Conservation (phyloP, 1,140 invertebrate genomes). For the Steinernema khuongi region DNA sequence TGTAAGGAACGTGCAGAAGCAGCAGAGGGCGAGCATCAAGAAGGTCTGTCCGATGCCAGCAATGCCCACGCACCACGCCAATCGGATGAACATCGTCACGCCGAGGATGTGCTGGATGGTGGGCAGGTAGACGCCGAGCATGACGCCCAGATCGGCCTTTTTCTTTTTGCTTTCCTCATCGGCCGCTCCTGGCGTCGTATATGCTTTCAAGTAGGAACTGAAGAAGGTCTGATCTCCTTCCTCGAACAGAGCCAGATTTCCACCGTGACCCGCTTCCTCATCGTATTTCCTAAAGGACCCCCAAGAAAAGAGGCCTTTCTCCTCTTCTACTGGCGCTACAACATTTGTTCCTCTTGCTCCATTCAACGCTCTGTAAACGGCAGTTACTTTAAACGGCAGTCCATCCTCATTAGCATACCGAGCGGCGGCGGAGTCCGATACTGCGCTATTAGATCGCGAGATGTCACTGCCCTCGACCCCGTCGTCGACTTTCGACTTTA, state of each 20-base stretch:
- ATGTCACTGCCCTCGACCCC: constrained; percentile 23
- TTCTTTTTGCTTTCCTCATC: constrained; percentile 44
- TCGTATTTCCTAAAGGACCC: constrained; percentile 25
- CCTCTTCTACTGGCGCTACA: constrained; percentile 10
- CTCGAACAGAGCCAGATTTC: constrained; percentile 51
- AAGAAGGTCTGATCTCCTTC: constrained; percentile 47
- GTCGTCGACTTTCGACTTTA: constrained; percentile 18
- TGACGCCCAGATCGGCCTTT: constrained; percentile 72
- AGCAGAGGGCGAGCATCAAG: constrained; percentile 88
- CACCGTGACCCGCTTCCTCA: constrained; percentile 4
- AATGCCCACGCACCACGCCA: constrained; percentile 97
- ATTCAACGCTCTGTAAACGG: constrained; percentile 4
- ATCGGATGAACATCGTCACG: constrained; percentile 94
- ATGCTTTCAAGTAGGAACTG: constrained; percentile 45
- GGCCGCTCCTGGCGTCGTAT: constrained; percentile 54
- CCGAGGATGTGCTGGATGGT: constrained; percentile 99
- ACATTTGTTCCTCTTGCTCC: not conserved
- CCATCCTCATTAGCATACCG: not conserved
- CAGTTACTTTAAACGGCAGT: not conserved
- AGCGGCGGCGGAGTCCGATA: not conserved
- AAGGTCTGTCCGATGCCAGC: constrained; percentile 88
- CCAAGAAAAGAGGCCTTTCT: constrained; percentile 38
- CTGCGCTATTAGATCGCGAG: not conserved
- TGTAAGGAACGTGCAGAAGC: constrained; percentile 82
- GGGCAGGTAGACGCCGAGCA: constrained; percentile 93